Evolutionary conservation across 2,113 vertebrate genomes (phyloP).

Genomic region (Ia io): DNA sequence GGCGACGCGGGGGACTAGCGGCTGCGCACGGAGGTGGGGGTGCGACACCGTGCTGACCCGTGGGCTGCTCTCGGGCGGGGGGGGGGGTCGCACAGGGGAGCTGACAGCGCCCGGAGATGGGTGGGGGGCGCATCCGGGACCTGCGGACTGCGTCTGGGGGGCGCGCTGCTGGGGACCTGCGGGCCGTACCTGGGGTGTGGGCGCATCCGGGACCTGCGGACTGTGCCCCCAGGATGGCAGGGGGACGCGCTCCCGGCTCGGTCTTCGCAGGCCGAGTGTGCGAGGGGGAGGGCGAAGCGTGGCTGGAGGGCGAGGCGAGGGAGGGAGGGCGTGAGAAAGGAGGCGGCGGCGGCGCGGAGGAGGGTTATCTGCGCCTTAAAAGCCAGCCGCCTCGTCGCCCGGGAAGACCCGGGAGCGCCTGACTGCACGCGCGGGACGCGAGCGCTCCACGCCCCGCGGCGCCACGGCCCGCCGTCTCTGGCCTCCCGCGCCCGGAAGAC

Average conservation of each 20-base stretch:
- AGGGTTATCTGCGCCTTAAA: conserved; percentile 70
- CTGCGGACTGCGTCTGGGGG: too few species aligned
- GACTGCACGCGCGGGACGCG: conserved; percentile 61
- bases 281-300: conserved; percentile 54
- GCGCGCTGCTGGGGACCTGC: background rate
- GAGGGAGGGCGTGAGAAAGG: conserved; percentile 67
- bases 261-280: background rate
- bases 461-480: background rate
- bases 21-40: background rate
- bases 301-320: conserved; percentile 61
- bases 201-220: background rate
- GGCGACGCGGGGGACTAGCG: too few species aligned
- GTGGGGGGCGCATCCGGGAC: background rate
- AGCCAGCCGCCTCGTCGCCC: background rate
- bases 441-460: conserved; percentile 82
- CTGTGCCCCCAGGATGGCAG: background rate
- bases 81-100: background rate
- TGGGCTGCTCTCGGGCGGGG: background rate
- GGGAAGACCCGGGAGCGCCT: background rate
- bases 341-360: conserved; percentile 58
- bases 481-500: background rate
- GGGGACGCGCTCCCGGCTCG: background rate
- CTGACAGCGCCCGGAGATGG: background rate
- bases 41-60: background rate
- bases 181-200: background rate